Evolutionary conservation across 92 coral and sea anemone species (phyloP), one percentile per base, ranked within the genome.

Genomic region (Heteractis magnifica): DNA sequence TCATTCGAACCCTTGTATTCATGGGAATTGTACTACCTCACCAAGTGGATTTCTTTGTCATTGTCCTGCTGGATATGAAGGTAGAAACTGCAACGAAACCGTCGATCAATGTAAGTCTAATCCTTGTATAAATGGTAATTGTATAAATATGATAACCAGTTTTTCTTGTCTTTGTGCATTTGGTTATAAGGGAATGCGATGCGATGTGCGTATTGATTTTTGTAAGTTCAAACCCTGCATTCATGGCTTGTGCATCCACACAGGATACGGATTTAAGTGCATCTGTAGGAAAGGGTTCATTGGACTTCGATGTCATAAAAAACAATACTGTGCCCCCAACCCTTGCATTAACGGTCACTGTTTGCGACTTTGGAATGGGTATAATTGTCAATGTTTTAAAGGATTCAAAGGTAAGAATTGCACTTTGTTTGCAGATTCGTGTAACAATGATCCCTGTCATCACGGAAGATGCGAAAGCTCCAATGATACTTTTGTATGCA

Each of bases 391-490:
- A 20, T 94, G 98, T 72, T 83, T 81, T 26, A 76, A 79, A 3
- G 93, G 88, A 15, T 88, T 64, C 71, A 84, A 81, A 60, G 97
- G 97, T 51, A 72, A 58, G 48, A 83, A 81, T 48, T 93, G 97
- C 76, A 87, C 88, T 75, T 80, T 79, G 52, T 84, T 86, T 41
- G 79, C 83, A 18, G 85, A 88, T 78, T 79, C 82, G 44, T 95
- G 98, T 79, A 79, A 53, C 59, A 81, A 81, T 15, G 85, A 82
- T 51, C 94, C 92, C 48, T 94, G 98, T 78, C 41, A 82, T 48
- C 82, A 93, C 72, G 98, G 98, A 8, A 77, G 78, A 78, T 94
- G 98, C 88, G 85, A 80, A 14, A 85, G 75, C 52, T 16, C 64
- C 49, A 75, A 82, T 16, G 55, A 76, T 51, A 87, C 86, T 0